Evolutionary conservation across 2,888 invertebrate genomes (phyloP).

Genomic region (Bugulina stolonifera): DNA sequence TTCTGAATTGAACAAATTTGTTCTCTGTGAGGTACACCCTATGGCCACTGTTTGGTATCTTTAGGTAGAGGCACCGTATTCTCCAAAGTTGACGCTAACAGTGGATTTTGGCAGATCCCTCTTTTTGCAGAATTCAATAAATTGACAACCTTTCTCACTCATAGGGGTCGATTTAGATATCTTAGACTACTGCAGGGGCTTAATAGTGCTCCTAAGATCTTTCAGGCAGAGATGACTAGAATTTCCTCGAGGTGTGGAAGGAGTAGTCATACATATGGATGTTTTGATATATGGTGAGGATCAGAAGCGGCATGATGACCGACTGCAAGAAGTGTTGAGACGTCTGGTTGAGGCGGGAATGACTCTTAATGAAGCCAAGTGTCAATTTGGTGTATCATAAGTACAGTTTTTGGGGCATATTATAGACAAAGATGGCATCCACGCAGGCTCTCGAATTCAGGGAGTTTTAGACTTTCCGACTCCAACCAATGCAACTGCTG

Average conservation of each 20-base stretch:
- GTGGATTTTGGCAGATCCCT: neutral
- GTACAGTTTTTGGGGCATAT: neutral
- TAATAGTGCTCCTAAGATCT: neutral
- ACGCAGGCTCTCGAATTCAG: neutral
- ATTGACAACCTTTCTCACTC: neutral
- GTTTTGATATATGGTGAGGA: neutral
- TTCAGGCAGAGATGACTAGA: neutral
- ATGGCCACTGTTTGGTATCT: neutral
- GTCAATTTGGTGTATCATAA: neutral
- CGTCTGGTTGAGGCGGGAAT: neutral
- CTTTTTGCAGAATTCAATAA: neutral
- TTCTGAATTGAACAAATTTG: neutral
- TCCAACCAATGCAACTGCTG: constrained; percentile 27
- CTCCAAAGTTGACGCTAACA: neutral
- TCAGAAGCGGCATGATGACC: neutral
- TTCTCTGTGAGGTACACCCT: neutral
- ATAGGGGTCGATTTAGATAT: neutral
- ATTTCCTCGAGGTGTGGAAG: neutral
- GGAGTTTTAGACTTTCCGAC: constrained; percentile 29
- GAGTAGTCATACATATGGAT: constrained; percentile 8
- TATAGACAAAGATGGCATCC: neutral
- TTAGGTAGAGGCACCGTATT: neutral
- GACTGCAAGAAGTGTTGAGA: neutral
- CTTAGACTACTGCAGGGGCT: neutral
- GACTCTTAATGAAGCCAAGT: neutral